Conservation (phyloP, 30 jellyfish, hydroid and myxozoan genomes). For the Hydractinia symbiolongicarpus region DNA sequence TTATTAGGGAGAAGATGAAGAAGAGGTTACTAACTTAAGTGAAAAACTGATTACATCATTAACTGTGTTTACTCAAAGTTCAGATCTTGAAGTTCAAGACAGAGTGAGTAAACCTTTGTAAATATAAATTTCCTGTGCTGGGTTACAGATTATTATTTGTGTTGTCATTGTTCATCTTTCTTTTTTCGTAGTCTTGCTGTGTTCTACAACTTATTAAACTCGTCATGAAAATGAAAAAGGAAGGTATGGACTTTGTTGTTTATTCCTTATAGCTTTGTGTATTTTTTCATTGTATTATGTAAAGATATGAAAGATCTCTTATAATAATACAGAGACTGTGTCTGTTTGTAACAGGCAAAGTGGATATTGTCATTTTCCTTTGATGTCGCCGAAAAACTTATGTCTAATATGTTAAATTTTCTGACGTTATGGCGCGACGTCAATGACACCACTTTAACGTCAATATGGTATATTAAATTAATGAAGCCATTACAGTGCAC, state of each 20-base stretch:
- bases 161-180: constrained; percentile 8
- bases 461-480: too few species aligned
- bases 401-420: too few species aligned
- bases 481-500: too few species aligned
- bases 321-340: too few species aligned
- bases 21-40: constrained; percentile 42
- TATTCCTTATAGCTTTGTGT: too few species aligned
- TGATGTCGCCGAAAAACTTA: too few species aligned
- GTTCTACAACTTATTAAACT: constrained; percentile 61
- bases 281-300: too few species aligned
- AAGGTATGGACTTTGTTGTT: constrained; percentile 36
- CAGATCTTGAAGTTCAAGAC: constrained; percentile 96
- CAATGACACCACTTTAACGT: too few species aligned
- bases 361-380: too few species aligned
- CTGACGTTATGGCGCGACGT: too few species aligned
- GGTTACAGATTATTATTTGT: not conserved
- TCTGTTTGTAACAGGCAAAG: too few species aligned
- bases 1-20: constrained; percentile 52
- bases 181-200: constrained; percentile 76
- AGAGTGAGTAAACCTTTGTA: constrained; percentile 51
- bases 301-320: too few species aligned
- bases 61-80: constrained; percentile 84
- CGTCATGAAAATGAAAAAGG: constrained; percentile 66
- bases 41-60: constrained; percentile 42
- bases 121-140: not conserved